Evolutionary conservation across 2,797 vertebrate genomes (phyloP).

Genomic region (Anabacerthia variegaticeps): DNA sequence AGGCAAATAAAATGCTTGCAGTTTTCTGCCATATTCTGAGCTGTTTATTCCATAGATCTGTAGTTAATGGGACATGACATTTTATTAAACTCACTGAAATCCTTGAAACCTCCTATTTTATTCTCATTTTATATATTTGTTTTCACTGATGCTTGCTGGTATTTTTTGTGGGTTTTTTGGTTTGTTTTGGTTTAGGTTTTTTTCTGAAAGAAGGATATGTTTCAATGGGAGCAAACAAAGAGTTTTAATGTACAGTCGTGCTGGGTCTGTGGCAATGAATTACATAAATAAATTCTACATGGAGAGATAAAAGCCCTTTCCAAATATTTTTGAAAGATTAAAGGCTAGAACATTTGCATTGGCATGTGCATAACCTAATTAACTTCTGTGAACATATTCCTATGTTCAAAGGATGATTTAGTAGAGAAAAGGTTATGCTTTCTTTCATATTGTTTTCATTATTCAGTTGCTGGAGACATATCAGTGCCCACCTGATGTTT

Average conservation of each 20-base stretch:
- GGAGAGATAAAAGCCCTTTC: neutral
- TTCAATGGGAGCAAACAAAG: neutral
- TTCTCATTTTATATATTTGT: neutral
- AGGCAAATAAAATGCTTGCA: neutral
- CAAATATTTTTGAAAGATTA: constrained; percentile 46
- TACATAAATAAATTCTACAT: neutral
- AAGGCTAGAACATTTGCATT: constrained; percentile 10
- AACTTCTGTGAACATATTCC: neutral
- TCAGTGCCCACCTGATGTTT: neutral
- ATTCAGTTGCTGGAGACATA: neutral
- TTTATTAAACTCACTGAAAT: neutral
- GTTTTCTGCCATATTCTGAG: neutral
- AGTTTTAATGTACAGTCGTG: fast-evolving
- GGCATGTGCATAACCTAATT: neutral
- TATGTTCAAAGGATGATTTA: constrained; percentile 21
- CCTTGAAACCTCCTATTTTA: neutral
- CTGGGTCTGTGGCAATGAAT: neutral
- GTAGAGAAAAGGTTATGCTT: neutral
- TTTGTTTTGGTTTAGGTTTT: neutral
- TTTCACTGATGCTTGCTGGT: neutral
- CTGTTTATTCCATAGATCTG: neutral
- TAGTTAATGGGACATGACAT: neutral
- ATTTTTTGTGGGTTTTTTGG: neutral
- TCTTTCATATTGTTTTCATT: constrained; percentile 7
- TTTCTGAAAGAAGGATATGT: neutral